Conservation (phyloP, 2,113 vertebrate species). For the Pangasianodon hypophthalmus region DNA sequence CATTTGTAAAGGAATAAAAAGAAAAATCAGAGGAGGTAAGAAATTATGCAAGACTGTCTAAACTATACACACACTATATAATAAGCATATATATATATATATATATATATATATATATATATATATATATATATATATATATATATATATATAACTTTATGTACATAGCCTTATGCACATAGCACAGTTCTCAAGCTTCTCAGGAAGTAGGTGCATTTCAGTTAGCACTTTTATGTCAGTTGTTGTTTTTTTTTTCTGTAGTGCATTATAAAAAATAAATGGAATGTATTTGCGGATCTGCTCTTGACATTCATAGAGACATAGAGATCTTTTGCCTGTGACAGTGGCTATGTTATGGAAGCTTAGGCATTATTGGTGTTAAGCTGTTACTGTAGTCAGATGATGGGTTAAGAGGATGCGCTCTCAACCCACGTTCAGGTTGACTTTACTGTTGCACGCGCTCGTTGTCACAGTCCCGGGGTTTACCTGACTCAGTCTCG, state of each 20-base stretch:
- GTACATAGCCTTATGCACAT: not conserved
- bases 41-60: not conserved
- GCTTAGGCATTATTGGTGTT: not conserved
- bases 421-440: not conserved
- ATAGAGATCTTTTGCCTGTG: not conserved
- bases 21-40: slow-evolving; percentile 68
- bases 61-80: not conserved
- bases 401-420: not conserved
- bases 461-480: not conserved
- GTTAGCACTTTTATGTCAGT: not conserved
- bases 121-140: too few relatives aligned
- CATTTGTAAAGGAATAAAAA: slow-evolving; percentile 66
- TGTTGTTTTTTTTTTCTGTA: not conserved
- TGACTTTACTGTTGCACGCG: not conserved
- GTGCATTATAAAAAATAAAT: not conserved
- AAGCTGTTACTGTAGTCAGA: not conserved
- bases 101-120: not conserved
- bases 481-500: not conserved
- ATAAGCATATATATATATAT: not conserved
- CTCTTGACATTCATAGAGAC: not conserved
- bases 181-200: not conserved
- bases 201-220: not conserved
- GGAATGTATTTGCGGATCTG: not conserved
- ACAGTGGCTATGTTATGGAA: too few relatives aligned
- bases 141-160: not conserved